Evolutionary conservation across 1,140 invertebrate species (phyloP).

Genomic region (Calephelis virginiensis): DNA sequence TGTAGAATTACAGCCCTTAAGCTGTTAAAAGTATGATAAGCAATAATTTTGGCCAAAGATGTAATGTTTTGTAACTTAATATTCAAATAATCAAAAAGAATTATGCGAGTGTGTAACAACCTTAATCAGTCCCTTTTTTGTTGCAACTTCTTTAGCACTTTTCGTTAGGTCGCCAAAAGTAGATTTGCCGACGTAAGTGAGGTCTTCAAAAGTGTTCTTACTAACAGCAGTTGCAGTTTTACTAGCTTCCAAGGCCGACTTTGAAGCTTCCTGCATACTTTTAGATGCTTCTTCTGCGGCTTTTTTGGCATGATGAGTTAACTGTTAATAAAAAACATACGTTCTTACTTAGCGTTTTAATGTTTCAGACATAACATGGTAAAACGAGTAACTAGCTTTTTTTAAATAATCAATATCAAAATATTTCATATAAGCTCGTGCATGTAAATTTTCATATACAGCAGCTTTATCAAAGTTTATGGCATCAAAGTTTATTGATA

Average conservation of each 20-base stretch:
- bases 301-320: slow-evolving; percentile 93
- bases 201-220: slow-evolving; percentile 92
- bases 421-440: no score
- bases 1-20: no score
- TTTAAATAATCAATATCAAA: no score
- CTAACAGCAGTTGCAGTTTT: slow-evolving; percentile 92
- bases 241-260: slow-evolving; percentile 90
- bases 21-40: no score
- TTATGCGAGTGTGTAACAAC: slow-evolving; percentile 36
- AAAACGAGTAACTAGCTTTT: no score
- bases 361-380: no score
- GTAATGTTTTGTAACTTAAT: no score
- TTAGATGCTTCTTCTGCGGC: slow-evolving; percentile 91
- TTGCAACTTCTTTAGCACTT: slow-evolving; percentile 91
- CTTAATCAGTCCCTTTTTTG: slow-evolving; percentile 91
- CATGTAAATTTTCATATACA: no score
- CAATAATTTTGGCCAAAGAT: no score
- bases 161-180: slow-evolving; percentile 94
- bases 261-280: slow-evolving; percentile 88
- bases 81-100: no score
- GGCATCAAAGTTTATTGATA: no score
- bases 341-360: background rate
- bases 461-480: no score
- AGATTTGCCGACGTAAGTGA: slow-evolving; percentile 91
- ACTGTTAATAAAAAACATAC: slow-evolving; percentile 71